Evolutionary conservation across 1,140 invertebrate species (phyloP).

Genomic region (Zaprionus kolodkinae): DNA sequence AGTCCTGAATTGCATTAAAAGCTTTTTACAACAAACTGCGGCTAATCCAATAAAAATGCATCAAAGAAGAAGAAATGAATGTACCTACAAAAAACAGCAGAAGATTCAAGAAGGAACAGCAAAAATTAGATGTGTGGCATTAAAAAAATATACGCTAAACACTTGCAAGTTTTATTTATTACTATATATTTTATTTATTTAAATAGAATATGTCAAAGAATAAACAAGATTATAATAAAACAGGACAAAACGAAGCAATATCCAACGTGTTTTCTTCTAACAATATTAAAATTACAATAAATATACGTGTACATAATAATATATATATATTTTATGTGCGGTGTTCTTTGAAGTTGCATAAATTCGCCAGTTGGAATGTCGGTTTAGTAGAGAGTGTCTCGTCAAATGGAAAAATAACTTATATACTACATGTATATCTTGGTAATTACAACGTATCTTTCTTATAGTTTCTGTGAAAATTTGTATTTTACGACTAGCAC

Average conservation of each 20-base stretch:
- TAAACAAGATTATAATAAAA: slow-evolving; percentile 78
- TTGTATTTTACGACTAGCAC: background rate
- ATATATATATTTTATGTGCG: slow-evolving; percentile 5
- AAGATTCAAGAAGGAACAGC: slow-evolving; percentile 11
- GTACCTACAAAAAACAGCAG: slow-evolving; percentile 48
- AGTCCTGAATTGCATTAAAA: slow-evolving; percentile 48
- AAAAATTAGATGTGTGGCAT: slow-evolving; percentile 59
- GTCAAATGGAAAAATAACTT: background rate
- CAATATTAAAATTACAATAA: background rate
- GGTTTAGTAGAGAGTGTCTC: background rate
- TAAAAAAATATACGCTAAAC: slow-evolving; percentile 58
- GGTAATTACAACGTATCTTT: background rate
- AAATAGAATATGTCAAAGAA: slow-evolving; percentile 82
- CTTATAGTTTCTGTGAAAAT: background rate
- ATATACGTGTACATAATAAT: slow-evolving; percentile 2
- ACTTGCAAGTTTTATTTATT: slow-evolving; percentile 77
- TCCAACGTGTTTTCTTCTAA: slow-evolving; percentile 22
- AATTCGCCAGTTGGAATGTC: background rate
- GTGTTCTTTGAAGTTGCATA: background rate
- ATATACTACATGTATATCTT: background rate
- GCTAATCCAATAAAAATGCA: slow-evolving; percentile 47
- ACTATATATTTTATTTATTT: slow-evolving; percentile 83
- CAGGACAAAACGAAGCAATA: slow-evolving; percentile 67
- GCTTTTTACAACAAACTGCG: slow-evolving; percentile 62
- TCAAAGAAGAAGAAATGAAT: slow-evolving; percentile 57